Evolutionary conservation across 2,113 vertebrate species (phyloP).

Genomic region (Aptenodytes patagonicus): DNA sequence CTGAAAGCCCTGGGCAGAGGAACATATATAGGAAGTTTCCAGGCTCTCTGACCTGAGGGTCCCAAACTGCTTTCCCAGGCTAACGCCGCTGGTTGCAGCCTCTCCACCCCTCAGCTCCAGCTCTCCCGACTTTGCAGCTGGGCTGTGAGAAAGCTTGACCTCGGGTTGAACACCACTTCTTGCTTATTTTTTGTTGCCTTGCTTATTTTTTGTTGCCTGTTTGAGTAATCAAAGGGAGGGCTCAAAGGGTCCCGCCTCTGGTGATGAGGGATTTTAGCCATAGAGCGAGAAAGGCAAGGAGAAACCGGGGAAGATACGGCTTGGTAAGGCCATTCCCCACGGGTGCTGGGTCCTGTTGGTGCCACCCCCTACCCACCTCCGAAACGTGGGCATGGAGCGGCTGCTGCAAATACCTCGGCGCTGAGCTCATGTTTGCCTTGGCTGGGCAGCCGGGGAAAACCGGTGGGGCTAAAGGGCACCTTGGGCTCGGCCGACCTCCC

Average conservation of each 20-base stretch:
- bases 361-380: neutral
- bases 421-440: slow-evolving; percentile 57
- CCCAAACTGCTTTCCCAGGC: neutral
- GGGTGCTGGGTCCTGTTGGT: neutral
- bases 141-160: neutral
- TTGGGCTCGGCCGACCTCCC: neutral
- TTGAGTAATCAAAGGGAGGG: neutral
- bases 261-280: neutral
- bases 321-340: accelerated
- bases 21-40: accelerated
- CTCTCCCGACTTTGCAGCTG: neutral
- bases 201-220: neutral
- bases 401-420: neutral
- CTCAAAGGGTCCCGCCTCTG: accelerated
- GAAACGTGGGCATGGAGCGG: neutral
- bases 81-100: accelerated
- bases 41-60: neutral
- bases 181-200: neutral
- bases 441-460: neutral
- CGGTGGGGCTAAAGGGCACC: neutral
- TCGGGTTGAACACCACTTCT: neutral
- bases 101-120: neutral
- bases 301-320: accelerated
- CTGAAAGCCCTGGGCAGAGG: neutral
- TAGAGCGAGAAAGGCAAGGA: neutral